Conservation (phyloP, 2,797 vertebrate species). For the Eutrigla gurnardus region DNA sequence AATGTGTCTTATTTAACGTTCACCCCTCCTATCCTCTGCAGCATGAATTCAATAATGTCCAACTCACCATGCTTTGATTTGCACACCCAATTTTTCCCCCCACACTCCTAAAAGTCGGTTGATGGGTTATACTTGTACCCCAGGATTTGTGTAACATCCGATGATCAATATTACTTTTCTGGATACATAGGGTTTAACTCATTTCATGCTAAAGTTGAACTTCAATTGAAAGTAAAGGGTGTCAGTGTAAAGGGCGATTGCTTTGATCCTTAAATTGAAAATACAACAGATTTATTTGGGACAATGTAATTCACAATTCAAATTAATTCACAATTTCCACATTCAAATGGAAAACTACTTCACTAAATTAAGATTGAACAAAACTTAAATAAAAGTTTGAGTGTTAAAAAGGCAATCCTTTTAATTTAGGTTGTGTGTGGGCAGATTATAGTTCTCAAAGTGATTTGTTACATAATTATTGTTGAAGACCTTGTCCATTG, state of each 20-base stretch:
- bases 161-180: not conserved
- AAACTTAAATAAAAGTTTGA: not conserved
- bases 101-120: not conserved
- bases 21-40: conserved; percentile 3
- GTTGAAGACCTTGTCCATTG: not conserved
- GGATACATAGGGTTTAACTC: not conserved
- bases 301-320: not conserved
- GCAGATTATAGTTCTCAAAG: not conserved
- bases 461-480: not conserved
- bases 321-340: not conserved
- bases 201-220: not conserved
- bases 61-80: conserved; percentile 28
- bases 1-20: conserved; percentile 8
- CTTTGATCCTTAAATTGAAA: not conserved
- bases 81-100: not conserved
- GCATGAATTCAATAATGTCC: conserved; percentile 37
- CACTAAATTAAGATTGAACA: not conserved
- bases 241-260: not conserved
- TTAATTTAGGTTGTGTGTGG: not conserved
- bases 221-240: not conserved
- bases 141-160: not conserved
- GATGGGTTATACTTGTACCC: not conserved
- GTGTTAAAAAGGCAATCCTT: not conserved
- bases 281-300: not conserved
- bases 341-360: not conserved